Evolutionary conservation across 2,113 vertebrate genomes (phyloP).

Genomic region (Zosterops lateralis): DNA sequence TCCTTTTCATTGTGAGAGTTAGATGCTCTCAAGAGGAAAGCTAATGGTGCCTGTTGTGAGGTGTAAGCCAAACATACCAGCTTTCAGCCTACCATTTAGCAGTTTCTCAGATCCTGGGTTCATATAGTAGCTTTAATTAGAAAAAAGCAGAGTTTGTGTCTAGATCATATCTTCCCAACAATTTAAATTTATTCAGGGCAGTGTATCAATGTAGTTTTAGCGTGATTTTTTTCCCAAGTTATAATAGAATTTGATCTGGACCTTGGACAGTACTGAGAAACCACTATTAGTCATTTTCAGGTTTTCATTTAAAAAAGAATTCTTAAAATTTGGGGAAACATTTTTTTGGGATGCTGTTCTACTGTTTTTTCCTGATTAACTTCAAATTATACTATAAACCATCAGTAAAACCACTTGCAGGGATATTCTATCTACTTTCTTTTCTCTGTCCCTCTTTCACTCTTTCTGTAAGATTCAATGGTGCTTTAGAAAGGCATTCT

Average conservation of each 20-base stretch:
- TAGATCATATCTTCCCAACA: not conserved
- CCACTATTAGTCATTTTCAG: not conserved
- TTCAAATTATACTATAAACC: not conserved
- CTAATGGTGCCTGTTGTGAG: not conserved
- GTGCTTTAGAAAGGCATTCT: conserved; percentile 71
- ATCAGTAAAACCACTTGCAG: conserved; percentile 6
- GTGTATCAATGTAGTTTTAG: not conserved
- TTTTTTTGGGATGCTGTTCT: not conserved
- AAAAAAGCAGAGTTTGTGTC: not conserved
- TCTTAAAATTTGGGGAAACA: not conserved
- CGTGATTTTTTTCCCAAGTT: not conserved
- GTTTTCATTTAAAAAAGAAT: not conserved
- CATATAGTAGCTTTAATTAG: not conserved
- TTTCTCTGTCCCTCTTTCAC: not conserved
- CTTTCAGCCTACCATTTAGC: not conserved
- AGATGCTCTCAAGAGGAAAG: not conserved
- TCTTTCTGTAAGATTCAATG: conserved; percentile 64
- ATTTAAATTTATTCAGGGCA: not conserved
- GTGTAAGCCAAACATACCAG: not conserved
- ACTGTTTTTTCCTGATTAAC: not conserved
- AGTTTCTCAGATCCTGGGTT: not conserved
- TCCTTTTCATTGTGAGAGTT: not conserved
- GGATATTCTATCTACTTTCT: conserved; percentile 24
- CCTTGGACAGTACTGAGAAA: not conserved
- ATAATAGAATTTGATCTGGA: not conserved